phyloP scores from a whole-genome alignment of 2,888 invertebrate species.

The Thysanoteuthis rhombus region DNA sequence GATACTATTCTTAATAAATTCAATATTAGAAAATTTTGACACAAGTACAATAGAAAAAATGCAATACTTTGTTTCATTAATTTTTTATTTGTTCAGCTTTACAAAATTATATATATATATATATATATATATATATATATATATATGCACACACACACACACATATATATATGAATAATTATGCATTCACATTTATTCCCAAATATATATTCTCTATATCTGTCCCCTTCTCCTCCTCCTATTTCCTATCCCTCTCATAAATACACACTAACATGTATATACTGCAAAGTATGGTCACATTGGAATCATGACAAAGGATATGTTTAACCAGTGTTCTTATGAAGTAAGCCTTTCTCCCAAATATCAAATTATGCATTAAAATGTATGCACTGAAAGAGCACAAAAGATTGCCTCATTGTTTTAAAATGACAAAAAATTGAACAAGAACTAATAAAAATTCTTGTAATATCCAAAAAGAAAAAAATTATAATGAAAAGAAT shows the following conservation, averaged over 20 bases:
- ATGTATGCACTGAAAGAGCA: neutral
- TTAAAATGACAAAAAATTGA: neutral
- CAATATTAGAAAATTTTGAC: too few relatives aligned
- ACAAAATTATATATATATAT: neutral
- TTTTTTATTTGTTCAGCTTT: too few relatives aligned
- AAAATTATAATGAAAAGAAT: neutral
- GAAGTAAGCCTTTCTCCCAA: neutral
- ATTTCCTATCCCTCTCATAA: neutral
- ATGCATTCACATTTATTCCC: neutral
- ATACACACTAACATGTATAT: neutral
- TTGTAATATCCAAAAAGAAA: neutral
- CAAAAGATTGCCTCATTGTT: neutral
- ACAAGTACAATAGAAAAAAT: too few relatives aligned
- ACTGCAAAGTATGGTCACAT: neutral
- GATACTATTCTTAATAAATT: too few relatives aligned
- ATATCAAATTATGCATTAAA: conserved; percentile 12
- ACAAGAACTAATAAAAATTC: neutral
- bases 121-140: neutral
- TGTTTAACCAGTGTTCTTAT: neutral
- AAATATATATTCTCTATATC: neutral
- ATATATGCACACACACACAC: neutral
- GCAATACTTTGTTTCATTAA: too few relatives aligned
- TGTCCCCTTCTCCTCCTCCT: neutral
- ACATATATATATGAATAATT: neutral
- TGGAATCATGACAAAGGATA: neutral